phyloP scores from a whole-genome alignment of 2,797 vertebrate species.

The Synanceia verrucosa region DNA sequence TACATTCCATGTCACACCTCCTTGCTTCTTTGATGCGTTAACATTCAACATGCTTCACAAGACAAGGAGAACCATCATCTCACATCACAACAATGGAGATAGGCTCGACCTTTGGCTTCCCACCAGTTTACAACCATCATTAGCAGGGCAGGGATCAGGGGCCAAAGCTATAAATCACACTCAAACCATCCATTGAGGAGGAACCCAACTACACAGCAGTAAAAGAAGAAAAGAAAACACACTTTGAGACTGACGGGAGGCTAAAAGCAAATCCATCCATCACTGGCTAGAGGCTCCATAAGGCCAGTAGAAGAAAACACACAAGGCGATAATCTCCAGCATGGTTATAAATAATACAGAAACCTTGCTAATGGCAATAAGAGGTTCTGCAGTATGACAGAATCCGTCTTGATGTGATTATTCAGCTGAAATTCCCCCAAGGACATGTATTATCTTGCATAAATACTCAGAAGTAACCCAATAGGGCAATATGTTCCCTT shows the following conservation, averaged over 20 bases:
- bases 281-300: slow-evolving; percentile 62
- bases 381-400: slow-evolving; percentile 71
- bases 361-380: slow-evolving; percentile 76
- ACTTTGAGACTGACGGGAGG: slow-evolving; percentile 62
- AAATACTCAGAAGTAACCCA: slow-evolving; percentile 75
- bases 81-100: slow-evolving; percentile 57
- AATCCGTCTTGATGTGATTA: slow-evolving; percentile 77
- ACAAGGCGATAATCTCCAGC: slow-evolving; percentile 73
- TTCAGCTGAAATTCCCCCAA: slow-evolving; percentile 62
- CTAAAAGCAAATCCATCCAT: slow-evolving; percentile 76
- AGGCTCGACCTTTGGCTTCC: slow-evolving; percentile 61
- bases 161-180: slow-evolving; percentile 73
- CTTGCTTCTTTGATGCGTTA: slow-evolving; percentile 31
- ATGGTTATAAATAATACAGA: slow-evolving; percentile 80
- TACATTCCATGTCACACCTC: background rate
- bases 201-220: slow-evolving; percentile 54
- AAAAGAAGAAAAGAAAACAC: slow-evolving; percentile 74
- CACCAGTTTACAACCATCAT: slow-evolving; percentile 72
- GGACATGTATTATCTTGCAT: slow-evolving; percentile 72
- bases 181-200: slow-evolving; percentile 62
- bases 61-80: slow-evolving; percentile 45
- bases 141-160: slow-evolving; percentile 72
- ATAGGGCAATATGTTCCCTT: slow-evolving; percentile 68
- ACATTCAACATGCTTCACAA: slow-evolving; percentile 8
- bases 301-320: slow-evolving; percentile 67